These are phyloP conservation scores for Listrodromus nycthemerus DNA, from an alignment of 2,888 invertebrate species.

Conservation along the genomic window DNA sequence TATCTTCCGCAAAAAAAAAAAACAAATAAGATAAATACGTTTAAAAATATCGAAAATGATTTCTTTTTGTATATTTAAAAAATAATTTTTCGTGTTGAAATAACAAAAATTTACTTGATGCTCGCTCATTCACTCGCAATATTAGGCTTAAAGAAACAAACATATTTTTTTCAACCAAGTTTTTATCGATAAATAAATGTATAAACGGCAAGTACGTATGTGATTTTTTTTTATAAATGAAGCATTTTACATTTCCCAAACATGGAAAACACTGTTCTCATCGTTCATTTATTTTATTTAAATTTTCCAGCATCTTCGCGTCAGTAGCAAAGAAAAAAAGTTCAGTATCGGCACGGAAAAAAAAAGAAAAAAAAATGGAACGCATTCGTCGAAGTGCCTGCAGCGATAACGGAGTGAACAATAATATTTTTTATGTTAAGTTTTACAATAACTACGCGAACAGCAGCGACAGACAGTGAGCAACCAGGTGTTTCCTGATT, in stretches of 20 bases:
- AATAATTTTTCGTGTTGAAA: neutral
- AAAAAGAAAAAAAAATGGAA: conserved; percentile 5
- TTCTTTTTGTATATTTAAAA: neutral
- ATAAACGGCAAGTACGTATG: conserved; percentile 25
- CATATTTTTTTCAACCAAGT: conserved; percentile 18
- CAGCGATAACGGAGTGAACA: conserved; percentile 69
- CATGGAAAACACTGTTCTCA: conserved; percentile 2
- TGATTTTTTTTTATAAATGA: conserved; percentile 6
- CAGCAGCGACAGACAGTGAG: conserved; percentile 74
- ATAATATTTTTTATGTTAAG: conserved; percentile 68
- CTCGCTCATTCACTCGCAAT: conserved; percentile 22
- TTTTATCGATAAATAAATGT: conserved; percentile 24
- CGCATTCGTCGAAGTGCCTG: conserved; percentile 63
- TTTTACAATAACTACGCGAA: conserved; percentile 71
- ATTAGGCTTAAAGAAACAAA: conserved; percentile 10
- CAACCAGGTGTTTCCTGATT: conserved; percentile 67
- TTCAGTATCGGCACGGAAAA: neutral
- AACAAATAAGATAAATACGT: conserved; percentile 17
- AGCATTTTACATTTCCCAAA: neutral
- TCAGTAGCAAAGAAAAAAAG: conserved; percentile 3
- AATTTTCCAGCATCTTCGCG: neutral
- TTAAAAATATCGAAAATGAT: neutral
- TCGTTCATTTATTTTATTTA: neutral
- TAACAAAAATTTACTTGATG: conserved; percentile 7
- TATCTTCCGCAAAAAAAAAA: conserved; percentile 47